Base-by-base conservation (phyloP, 37 sponge, comb jelly and placozoan genomes). In the Agelas oroides region DNA sequence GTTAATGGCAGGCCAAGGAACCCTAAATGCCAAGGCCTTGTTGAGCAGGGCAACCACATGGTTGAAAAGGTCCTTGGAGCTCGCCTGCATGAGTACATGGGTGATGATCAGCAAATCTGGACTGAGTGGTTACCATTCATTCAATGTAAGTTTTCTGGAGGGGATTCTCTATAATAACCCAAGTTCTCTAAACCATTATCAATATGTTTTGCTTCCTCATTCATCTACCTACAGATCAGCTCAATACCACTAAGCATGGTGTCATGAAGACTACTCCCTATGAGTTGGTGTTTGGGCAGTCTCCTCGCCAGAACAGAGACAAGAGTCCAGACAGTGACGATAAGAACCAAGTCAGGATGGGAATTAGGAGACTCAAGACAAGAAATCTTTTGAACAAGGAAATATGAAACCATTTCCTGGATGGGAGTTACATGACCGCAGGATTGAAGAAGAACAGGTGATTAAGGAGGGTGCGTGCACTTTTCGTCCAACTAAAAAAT, bases 271-370 rank as follows among this genome's bases (percentile, higher is more conserved):
- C 77, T 14, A 85, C 69, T 40, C 85, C 85, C 15, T 85, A 60
- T 65, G 85, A 85, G 77, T 38, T 85, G n/a, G 85, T 85, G 56
- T 85, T 76, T 76, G 85, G 77, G 31, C 85, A 85, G 77, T 68
- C 76, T 35, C 85, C 85, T 46, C 77, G 68, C 18, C 32, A 62
- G 13, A 36, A 55, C n/a, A 55, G 46, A 46, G 46, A 46, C 46
- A 8, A 46, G 8, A 46, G 8, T 8, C 46, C 3, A 8, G 8
- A 46, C 46, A 46, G 46, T 6, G 6, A 33, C 5, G 69, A 33
- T 30, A 5, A 68, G 32, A 5, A 31, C 19, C 2, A 18, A 25
- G 69, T 68, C 12, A 5, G 36, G 28, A 2, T 2, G 5, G 5
- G 46, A 68, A 68, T 25, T 6, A 68, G 34, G 46, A 46, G 8